phyloP scores from a whole-genome alignment of 53 echinoderm and acorn worm genomes.

The Henricia sp. region DNA sequence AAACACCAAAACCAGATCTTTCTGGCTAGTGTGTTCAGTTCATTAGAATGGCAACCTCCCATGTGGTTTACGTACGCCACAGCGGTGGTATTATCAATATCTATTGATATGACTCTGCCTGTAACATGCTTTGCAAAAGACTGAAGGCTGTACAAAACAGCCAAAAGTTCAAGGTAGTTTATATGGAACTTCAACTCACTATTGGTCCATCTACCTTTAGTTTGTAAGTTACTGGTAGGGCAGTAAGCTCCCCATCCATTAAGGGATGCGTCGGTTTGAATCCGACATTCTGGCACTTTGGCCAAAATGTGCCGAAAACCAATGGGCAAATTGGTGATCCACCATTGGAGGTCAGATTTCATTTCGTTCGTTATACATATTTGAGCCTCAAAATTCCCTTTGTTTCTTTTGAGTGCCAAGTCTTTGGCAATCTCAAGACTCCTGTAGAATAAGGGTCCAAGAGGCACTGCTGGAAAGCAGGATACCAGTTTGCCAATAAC shows the following conservation, averaged over 20 bases:
- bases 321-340: background rate
- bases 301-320: background rate
- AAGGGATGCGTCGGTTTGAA: background rate
- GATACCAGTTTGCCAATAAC: background rate
- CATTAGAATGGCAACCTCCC: background rate
- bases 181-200: too few species aligned
- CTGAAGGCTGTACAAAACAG: background rate
- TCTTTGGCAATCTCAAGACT: background rate
- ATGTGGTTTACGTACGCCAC: background rate
- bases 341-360: background rate
- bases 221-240: background rate
- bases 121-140: background rate
- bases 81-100: background rate
- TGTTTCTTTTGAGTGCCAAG: background rate
- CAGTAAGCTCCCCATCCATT: background rate
- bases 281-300: background rate
- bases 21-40: background rate
- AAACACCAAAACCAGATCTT: background rate
- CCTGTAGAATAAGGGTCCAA: background rate
- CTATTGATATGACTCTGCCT: too few species aligned
- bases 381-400: background rate
- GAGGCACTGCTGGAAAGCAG: background rate
- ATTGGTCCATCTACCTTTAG: background rate
- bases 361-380: background rate
- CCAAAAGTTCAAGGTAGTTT: background rate